Percentiles rank a stretch among this genome's conserved stretches.
Conservation (phyloP, 30 jellyfish, hydroid and myxozoan species). For the Hydractinia echinata region DNA sequence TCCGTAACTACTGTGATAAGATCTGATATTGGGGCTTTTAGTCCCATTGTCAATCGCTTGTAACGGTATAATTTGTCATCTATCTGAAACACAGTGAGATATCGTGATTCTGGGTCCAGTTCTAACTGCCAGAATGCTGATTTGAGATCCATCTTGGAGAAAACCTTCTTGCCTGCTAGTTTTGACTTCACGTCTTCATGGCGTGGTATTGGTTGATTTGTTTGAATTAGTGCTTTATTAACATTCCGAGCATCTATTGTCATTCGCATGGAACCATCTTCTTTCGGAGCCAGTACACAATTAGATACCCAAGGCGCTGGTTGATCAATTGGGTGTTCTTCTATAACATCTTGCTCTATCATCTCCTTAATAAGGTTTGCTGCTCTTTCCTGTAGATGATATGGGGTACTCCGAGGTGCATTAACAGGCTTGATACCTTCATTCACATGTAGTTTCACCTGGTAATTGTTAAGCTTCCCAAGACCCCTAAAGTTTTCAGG, state of each 20-base stretch:
- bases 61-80: not conserved
- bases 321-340: constrained; percentile 33
- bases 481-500: constrained; percentile 15
- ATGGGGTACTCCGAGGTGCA: constrained; percentile 44
- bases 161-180: constrained; percentile 21
- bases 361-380: constrained; percentile 35
- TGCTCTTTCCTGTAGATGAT: constrained; percentile 30
- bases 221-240: constrained; percentile 33
- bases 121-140: constrained; percentile 21
- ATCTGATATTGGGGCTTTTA: constrained; percentile 20
- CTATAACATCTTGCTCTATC: constrained; percentile 42
- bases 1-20: too few species aligned
- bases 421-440: constrained; percentile 11
- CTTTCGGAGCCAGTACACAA: constrained; percentile 48
- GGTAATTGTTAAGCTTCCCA: constrained; percentile 24
- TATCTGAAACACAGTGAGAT: constrained; percentile 7
- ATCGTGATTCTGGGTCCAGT: not conserved
- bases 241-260: constrained; percentile 44
- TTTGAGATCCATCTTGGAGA: constrained; percentile 10
- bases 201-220: constrained; percentile 48
- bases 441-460: constrained; percentile 23
- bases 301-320: constrained; percentile 72
- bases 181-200: not conserved
- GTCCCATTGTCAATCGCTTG: not conserved
- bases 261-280: constrained; percentile 52